Conservation (phyloP, 2,797 vertebrate species). For the Alcedo atthis region DNA sequence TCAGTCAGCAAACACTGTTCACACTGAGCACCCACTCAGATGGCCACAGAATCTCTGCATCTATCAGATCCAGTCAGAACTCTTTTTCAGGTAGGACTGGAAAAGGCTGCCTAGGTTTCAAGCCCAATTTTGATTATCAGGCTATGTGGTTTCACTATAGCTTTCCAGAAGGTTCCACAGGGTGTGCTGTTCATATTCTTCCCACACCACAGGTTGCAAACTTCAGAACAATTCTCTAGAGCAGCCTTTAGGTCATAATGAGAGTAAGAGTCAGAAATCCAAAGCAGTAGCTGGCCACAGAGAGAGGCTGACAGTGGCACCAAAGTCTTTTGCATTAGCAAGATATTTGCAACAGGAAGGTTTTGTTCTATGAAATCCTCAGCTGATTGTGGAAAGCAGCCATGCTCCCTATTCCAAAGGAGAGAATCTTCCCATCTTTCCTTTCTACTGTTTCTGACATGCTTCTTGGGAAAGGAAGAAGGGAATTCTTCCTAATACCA, state of each 20-base stretch:
- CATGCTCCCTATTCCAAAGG: background rate
- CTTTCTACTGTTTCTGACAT: background rate
- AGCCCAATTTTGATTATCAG: background rate
- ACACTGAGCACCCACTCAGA: background rate
- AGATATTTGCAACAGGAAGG: background rate
- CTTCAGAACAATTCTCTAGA: background rate
- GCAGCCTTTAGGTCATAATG: background rate
- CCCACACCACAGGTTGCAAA: background rate
- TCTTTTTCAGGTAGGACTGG: background rate
- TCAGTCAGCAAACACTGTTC: background rate
- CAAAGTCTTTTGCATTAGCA: background rate
- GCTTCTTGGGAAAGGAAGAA: background rate
- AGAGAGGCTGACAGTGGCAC: background rate
- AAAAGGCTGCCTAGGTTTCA: background rate
- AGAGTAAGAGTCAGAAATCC: background rate
- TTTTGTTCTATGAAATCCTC: background rate
- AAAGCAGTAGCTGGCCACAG: background rate
- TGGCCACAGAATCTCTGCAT: background rate
- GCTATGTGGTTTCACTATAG: background rate
- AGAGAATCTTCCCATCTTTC: background rate
- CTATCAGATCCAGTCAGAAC: background rate
- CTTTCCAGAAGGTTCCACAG: background rate
- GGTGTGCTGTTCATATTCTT: background rate
- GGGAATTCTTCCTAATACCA: background rate
- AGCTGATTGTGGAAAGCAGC: background rate